Evolutionary conservation across 35 echinoderm and acorn worm species (phyloP).

Genomic region (Anneissia japonica): DNA sequence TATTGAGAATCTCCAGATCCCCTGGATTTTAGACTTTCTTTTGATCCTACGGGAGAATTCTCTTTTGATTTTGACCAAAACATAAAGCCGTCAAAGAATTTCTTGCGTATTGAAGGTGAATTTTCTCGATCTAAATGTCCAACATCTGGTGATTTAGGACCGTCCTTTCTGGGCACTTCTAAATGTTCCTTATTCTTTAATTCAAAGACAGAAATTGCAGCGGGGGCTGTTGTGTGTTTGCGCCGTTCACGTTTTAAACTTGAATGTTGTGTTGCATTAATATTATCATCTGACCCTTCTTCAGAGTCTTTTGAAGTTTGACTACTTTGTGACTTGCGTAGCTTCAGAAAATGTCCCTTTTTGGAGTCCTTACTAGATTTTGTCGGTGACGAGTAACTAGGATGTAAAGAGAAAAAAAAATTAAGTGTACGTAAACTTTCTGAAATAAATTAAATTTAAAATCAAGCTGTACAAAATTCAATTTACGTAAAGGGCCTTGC

Average conservation of each 20-base stretch:
- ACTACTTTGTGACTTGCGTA: constrained; percentile 69
- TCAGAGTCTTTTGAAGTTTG: constrained; percentile 34
- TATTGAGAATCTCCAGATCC: constrained; percentile 10
- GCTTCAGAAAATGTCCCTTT: background rate
- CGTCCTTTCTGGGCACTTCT: constrained; percentile 35
- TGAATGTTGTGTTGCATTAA: constrained; percentile 36
- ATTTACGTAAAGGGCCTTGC: too few species aligned
- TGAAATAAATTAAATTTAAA: too few species aligned
- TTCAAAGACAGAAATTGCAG: constrained; percentile 82
- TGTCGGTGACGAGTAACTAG: background rate
- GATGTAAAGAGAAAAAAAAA: background rate
- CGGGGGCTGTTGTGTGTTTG: constrained; percentile 90
- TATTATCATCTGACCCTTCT: constrained; percentile 34
- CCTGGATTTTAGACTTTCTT: constrained; percentile 64
- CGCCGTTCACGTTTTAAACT: constrained; percentile 76
- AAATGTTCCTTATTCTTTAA: constrained; percentile 81
- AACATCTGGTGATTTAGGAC: constrained; percentile 27
- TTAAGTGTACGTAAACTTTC: background rate
- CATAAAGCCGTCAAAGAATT: constrained; percentile 96
- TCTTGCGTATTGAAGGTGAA: constrained; percentile 87
- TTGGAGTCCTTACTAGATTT: background rate
- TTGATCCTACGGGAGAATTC: constrained; percentile 78
- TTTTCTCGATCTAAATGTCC: constrained; percentile 38
- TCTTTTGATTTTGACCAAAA: constrained; percentile 93
- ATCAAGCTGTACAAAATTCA: too few species aligned